phyloP scores from a whole-genome alignment of 2,797 vertebrate species.

The Oreochromis mossambicus region DNA sequence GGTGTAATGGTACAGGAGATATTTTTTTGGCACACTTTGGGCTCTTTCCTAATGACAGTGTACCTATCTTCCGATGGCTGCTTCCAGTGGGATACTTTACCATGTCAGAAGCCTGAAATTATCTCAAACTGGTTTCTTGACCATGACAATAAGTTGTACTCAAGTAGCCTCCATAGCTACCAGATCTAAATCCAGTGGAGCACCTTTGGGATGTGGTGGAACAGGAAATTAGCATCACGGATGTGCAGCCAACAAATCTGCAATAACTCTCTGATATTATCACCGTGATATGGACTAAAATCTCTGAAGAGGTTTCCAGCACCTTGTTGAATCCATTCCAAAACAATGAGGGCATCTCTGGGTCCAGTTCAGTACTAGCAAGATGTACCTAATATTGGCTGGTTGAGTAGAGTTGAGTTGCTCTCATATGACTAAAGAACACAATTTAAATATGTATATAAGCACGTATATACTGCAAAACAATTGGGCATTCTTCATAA shows the following conservation, averaged over 20 bases:
- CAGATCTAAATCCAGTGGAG: background rate
- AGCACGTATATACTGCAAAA: background rate
- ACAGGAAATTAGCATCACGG: slow-evolving; percentile 30
- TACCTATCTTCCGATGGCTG: background rate
- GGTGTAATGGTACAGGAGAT: background rate
- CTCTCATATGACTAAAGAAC: background rate
- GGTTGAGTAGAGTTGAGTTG: background rate
- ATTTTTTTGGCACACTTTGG: background rate
- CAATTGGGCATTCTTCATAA: background rate
- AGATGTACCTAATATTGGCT: background rate
- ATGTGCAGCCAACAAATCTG: slow-evolving; percentile 46
- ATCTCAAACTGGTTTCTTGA: background rate
- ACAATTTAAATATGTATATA: background rate
- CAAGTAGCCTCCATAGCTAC: background rate
- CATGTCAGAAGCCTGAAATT: background rate
- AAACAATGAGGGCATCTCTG: background rate
- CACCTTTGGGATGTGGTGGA: slow-evolving; percentile 29
- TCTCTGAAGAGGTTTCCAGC: background rate
- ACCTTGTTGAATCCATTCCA: background rate
- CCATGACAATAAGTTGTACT: background rate
- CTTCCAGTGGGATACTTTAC: accelerated
- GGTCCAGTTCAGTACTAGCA: background rate
- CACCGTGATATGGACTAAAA: slow-evolving; percentile 4
- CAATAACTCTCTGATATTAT: slow-evolving; percentile 34
- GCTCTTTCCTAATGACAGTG: background rate